Evolutionary conservation across 2,113 vertebrate species (phyloP).

Genomic region (Ranitomeya imitator): DNA sequence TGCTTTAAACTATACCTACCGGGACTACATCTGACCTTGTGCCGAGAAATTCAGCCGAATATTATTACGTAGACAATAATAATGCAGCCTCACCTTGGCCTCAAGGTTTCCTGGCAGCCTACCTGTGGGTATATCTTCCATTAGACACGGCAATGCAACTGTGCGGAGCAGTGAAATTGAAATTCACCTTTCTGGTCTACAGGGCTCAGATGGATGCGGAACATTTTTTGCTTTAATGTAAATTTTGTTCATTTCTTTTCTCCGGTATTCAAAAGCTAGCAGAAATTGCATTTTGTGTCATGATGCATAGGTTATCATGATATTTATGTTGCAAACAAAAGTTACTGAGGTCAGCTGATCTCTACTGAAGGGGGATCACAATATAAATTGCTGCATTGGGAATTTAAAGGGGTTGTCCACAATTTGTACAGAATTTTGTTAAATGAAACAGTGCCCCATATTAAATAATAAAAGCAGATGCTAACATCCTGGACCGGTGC

Average conservation of each 20-base stretch:
- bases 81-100: slow-evolving; percentile 41
- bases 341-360: not conserved
- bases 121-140: slow-evolving; percentile 50
- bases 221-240: slow-evolving; percentile 28
- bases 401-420: not conserved
- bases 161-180: slow-evolving; percentile 7
- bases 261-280: not conserved
- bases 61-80: slow-evolving; percentile 36
- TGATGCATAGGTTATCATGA: not conserved
- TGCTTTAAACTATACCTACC: slow-evolving; percentile 6
- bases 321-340: not conserved
- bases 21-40: slow-evolving; percentile 35
- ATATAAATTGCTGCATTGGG: not conserved
- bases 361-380: not conserved
- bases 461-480: too few relatives aligned
- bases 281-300: not conserved
- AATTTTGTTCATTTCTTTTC: slow-evolving; percentile 26
- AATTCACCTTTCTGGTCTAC: slow-evolving; percentile 35
- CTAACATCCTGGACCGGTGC: too few relatives aligned
- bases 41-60: slow-evolving; percentile 25
- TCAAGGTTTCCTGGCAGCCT: slow-evolving; percentile 20
- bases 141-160: slow-evolving; percentile 14
- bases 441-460: too few relatives aligned
- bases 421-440: too few relatives aligned
- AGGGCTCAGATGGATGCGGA: slow-evolving; percentile 3